Conservation (phyloP, 1,140 invertebrate species). For the Dysdera silvatica region DNA sequence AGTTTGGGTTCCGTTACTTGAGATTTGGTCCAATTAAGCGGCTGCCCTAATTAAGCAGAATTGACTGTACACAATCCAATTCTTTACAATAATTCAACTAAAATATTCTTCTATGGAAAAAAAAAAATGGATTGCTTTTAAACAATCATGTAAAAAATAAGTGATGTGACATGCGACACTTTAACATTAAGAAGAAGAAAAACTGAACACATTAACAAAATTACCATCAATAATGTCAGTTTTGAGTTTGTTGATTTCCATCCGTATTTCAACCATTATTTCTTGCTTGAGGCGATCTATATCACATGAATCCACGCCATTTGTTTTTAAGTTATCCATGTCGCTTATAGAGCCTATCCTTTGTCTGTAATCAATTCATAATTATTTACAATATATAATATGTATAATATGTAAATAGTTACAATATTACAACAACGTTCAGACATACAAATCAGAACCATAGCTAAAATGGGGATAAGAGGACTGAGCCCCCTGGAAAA, state of each 20-base stretch:
- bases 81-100: background rate
- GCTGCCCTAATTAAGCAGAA: no score
- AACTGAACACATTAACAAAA: background rate
- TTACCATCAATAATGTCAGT: slow-evolving; percentile 86
- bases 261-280: slow-evolving; percentile 78
- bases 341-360: slow-evolving; percentile 23
- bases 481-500: no score
- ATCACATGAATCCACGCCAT: slow-evolving; percentile 49
- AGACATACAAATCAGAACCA: background rate
- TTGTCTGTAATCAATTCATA: slow-evolving; percentile 2
- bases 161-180: background rate
- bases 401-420: no score
- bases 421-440: background rate
- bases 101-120: background rate
- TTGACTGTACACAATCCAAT: background rate
- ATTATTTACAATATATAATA: background rate
- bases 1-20: no score
- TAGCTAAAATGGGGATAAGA: background rate
- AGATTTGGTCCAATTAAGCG: background rate
- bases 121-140: background rate
- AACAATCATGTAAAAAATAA: background rate
- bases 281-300: slow-evolving; percentile 85
- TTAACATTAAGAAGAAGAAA: background rate
- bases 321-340: slow-evolving; percentile 29
- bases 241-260: slow-evolving; percentile 84